These are phyloP conservation scores for Hybos culiciformis DNA, from an alignment of 2,888 invertebrate genomes.

Conservation along the genomic window DNA sequence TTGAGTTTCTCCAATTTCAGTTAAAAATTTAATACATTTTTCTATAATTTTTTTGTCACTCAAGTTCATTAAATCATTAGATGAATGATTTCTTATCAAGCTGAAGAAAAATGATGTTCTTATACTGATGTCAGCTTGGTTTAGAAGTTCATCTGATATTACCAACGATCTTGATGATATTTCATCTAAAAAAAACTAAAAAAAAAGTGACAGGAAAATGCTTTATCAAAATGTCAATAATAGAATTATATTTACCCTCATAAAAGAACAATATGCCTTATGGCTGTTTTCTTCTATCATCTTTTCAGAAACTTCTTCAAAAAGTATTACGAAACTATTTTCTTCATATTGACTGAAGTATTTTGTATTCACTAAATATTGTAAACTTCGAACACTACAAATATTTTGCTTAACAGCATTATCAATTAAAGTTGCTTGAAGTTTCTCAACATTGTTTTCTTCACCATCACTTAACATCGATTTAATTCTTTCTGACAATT, in stretches of 20 bases:
- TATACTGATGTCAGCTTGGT: neutral
- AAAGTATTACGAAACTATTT: conserved; percentile 23
- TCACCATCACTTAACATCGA: conserved; percentile 21
- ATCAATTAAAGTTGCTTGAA: conserved; percentile 24
- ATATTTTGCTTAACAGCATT: conserved; percentile 18
- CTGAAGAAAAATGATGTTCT: conserved; percentile 15
- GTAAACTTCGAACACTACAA: conserved; percentile 21
- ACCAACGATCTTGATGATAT: conserved; percentile 19
- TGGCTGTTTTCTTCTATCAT: conserved; percentile 19
- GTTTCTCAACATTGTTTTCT: conserved; percentile 17
- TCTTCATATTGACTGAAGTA: conserved; percentile 27
- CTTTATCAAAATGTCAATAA: neutral
- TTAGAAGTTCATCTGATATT: neutral
- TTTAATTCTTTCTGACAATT: conserved; percentile 22
- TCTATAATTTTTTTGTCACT: conserved; percentile 26
- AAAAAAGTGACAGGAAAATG: neutral
- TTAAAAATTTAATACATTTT: conserved; percentile 24
- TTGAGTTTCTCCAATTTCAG: conserved; percentile 26
- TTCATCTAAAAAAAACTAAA: neutral
- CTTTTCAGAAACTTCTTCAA: conserved; percentile 24
- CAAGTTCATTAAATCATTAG: conserved; percentile 29
- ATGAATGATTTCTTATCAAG: conserved; percentile 23
- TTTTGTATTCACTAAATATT: conserved; percentile 18
- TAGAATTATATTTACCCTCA: conserved; percentile 1
- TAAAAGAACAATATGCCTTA: conserved; percentile 22